Conservation (phyloP, 2,797 vertebrate species). For the Sebastes ruberrimus region DNA sequence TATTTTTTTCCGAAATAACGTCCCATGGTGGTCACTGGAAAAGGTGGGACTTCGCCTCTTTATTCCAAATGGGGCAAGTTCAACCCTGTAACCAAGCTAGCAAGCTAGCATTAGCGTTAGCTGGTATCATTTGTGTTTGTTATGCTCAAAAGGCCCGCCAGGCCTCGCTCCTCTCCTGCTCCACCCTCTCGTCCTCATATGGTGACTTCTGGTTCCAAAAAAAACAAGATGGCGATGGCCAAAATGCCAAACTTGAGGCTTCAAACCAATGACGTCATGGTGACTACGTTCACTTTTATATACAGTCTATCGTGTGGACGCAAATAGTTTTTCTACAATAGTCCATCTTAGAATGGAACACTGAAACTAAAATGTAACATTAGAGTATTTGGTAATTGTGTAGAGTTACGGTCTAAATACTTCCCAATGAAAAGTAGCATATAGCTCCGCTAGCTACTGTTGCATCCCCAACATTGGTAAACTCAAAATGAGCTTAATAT, state of each 20-base stretch:
- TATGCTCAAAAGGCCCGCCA: too few species aligned
- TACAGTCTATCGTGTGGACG: neutral
- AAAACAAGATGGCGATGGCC: too few species aligned
- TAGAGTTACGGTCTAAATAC: neutral
- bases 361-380: neutral
- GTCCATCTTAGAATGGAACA: neutral
- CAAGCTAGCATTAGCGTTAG: neutral
- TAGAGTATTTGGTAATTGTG: neutral
- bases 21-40: neutral
- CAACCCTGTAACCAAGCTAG: neutral
- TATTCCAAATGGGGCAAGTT: too few species aligned
- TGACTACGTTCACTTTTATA: neutral
- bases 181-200: too few species aligned
- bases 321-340: neutral
- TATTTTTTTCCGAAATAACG: neutral
- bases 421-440: neutral
- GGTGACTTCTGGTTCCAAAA: too few species aligned
- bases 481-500: neutral
- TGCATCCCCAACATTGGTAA: neutral
- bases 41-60: too few species aligned
- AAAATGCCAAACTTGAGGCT: rapidly evolving
- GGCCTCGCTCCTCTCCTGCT: too few species aligned
- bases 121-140: neutral
- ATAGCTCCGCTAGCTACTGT: neutral
- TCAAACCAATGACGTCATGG: neutral